A percentile compares a stretch with the other conserved stretches of the same genome.
Conservation (phyloP, 2,888 invertebrate species). For the Hirtodrosophila histrioides region DNA sequence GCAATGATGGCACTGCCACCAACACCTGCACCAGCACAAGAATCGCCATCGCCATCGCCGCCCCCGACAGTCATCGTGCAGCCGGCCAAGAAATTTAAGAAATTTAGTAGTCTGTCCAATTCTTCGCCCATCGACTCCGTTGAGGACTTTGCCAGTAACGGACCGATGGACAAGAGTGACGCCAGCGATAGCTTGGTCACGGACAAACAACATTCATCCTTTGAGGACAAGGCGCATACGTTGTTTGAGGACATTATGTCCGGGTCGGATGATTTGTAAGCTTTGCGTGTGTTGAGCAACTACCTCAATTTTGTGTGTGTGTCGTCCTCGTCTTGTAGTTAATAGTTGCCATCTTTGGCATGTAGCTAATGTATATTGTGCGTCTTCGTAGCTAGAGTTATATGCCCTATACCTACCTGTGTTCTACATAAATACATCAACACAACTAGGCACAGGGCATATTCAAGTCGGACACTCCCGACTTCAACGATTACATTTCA, state of each 20-base stretch:
- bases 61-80: slow-evolving; percentile 16
- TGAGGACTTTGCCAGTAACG: slow-evolving; percentile 47
- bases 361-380: not conserved
- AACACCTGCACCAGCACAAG: not conserved
- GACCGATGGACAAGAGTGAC: slow-evolving; percentile 33
- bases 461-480: too few relatives aligned
- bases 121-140: slow-evolving; percentile 4
- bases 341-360: too few relatives aligned
- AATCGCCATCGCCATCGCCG: slow-evolving; percentile 5
- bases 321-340: slow-evolving; percentile 3
- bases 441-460: not conserved
- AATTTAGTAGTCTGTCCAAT: slow-evolving; percentile 3
- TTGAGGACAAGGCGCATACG: slow-evolving; percentile 56
- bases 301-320: too few relatives aligned
- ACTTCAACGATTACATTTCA: too few relatives aligned
- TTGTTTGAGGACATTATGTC: slow-evolving; percentile 63
- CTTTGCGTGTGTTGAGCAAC: slow-evolving; percentile 4
- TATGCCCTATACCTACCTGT: not conserved
- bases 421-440: not conserved
- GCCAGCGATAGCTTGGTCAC: slow-evolving; percentile 43
- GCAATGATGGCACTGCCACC: not conserved
- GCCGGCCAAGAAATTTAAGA: slow-evolving; percentile 51
- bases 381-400: slow-evolving; percentile 12
- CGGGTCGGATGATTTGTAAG: slow-evolving; percentile 61
- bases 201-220: slow-evolving; percentile 48